phyloP scores from a whole-genome alignment of 2,888 invertebrate genomes.

The Athalia circularis region DNA sequence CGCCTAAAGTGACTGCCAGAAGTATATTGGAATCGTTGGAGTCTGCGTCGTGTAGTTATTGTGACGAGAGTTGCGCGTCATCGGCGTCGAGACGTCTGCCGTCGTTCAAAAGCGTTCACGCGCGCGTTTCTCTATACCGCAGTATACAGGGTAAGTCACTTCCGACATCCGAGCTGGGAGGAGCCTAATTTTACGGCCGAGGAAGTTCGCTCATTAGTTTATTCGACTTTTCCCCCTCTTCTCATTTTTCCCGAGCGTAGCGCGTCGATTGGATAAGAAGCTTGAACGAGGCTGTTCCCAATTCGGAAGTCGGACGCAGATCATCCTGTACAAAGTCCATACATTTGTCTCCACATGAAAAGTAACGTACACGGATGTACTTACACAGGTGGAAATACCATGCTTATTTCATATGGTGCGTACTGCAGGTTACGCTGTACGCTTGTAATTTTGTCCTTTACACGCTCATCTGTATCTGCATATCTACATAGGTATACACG shows the following conservation, averaged over 20 bases:
- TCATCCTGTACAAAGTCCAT: too few relatives aligned
- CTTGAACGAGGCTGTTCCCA: too few relatives aligned
- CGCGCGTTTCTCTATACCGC: not conserved
- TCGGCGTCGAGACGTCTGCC: constrained; percentile 24
- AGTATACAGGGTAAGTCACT: too few relatives aligned
- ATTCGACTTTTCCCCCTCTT: too few relatives aligned
- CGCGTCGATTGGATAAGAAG: too few relatives aligned
- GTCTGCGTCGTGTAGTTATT: constrained; percentile 1
- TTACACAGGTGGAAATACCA: not conserved
- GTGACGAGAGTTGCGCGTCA: not conserved
- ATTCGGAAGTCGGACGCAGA: too few relatives aligned
- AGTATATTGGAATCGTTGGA: not conserved
- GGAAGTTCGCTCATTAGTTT: too few relatives aligned
- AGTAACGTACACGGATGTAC: not conserved
- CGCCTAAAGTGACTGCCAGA: not conserved
- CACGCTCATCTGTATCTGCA: not conserved
- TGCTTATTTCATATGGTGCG: not conserved
- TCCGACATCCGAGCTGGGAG: not conserved
- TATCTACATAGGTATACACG: not conserved
- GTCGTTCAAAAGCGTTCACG: constrained; percentile 18
- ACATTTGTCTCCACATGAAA: too few relatives aligned
- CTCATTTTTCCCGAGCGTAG: too few relatives aligned
- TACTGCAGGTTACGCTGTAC: constrained; percentile 1
- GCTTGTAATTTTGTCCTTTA: not conserved
- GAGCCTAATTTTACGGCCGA: not conserved